phyloP scores from a whole-genome alignment of 2,888 invertebrate genomes.

The Hedychridium roseum region DNA sequence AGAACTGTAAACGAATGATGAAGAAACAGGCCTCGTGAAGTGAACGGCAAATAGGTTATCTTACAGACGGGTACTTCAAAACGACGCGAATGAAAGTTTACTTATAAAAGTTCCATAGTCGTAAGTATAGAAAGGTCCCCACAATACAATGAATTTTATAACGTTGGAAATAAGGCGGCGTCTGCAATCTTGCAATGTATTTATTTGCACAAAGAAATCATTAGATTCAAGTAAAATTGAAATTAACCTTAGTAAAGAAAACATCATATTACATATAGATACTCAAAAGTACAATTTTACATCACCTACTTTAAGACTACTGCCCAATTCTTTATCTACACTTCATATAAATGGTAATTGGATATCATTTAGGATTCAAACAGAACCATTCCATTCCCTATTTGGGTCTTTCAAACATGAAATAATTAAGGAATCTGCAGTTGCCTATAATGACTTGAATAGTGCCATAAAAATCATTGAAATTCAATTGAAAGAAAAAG shows the following conservation, averaged over 20 bases:
- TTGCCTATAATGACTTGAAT: conserved; percentile 13
- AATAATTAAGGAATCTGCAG: conserved; percentile 33
- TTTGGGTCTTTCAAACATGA: conserved; percentile 53
- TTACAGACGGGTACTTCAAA: too few relatives aligned
- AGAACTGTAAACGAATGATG: too few relatives aligned
- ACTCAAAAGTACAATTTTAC: conserved; percentile 36
- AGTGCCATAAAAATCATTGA: conserved; percentile 4
- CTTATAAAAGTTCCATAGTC: too few relatives aligned
- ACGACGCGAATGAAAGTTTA: too few relatives aligned
- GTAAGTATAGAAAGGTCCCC: too few relatives aligned
- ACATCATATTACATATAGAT: conserved; percentile 40
- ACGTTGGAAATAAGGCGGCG: conserved; percentile 56
- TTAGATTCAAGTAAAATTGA: conserved; percentile 33
- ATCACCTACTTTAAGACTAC: conserved; percentile 42
- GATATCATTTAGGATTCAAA: conserved; percentile 57
- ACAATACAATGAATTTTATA: conserved; percentile 31
- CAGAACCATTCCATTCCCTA: conserved; percentile 40
- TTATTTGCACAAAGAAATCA: conserved; percentile 40
- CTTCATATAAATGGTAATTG: conserved; percentile 47
- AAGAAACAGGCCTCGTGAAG: too few relatives aligned
- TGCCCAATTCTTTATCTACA: conserved; percentile 52
- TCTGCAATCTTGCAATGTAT: conserved; percentile 53
- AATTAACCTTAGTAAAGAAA: conserved; percentile 47
- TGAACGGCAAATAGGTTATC: too few relatives aligned
- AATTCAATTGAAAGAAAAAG: conserved; percentile 7